Evolutionary conservation across 2,888 invertebrate species (phyloP), one percentile per base, ranked within the genome.

Genomic region (Phortica magna): DNA sequence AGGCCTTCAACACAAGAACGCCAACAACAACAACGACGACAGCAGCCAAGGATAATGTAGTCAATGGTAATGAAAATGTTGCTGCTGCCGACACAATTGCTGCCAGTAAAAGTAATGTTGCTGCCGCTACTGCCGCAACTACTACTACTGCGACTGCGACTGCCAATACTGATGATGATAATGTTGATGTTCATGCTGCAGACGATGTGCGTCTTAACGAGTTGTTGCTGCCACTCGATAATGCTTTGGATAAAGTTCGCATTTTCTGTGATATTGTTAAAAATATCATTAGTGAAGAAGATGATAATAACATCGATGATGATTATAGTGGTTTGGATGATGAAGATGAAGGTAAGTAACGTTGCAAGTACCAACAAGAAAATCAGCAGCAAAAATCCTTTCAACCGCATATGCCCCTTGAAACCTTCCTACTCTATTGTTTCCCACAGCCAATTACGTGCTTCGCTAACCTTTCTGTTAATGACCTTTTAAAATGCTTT

Each of bases 201-300:
- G 57, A 67, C 43, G 75, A 76, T 70, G 17, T 76, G 22, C 70
- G 75, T 41, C 73, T 84, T 42, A 83, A 78, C 74, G 81, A 83
- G 74, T 79, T 88, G 59, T 75, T 87, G 48, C 75, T 81, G 65
- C 83, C 88, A 43, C 78, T 90, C 39, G 83, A 83, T 53, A 78
- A 73, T 19, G 83, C 83, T 19, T 76, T 89, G 39, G 80, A 84
- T 19, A 84, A 83, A 65, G 83, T 90, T 73, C 82, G 81, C 19
- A 73, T 80, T 68, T 84, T 90, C 79, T 90, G 84, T 77, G 85
- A 85, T 39, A 75, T 80, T 17, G 48, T 89, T n/a, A 84, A 83
- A 48, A 83, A 79, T 9, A 77, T 89, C n/a, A 82, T 90, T 64
- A 78, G 76, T 75, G 78, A 80, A 6, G 82, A 81, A 71, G 75